These are phyloP conservation scores for Emydura subglobosa DNA, from an alignment of 2,113 vertebrate species.

Conservation along the genomic window DNA sequence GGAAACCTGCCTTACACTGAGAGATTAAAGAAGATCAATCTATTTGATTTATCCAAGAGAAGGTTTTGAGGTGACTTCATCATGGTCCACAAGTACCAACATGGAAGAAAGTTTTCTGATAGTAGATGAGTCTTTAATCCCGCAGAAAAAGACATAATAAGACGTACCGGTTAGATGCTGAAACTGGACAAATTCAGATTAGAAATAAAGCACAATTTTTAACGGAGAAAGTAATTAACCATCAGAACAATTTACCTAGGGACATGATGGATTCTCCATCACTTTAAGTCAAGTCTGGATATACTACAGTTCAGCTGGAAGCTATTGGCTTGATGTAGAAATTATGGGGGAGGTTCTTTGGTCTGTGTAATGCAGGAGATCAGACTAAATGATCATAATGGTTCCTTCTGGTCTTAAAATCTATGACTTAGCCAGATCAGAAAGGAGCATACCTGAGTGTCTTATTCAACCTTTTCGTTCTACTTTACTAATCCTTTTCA, in stretches of 20 bases:
- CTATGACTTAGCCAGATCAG: neutral
- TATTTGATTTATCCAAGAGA: neutral
- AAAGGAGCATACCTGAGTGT: neutral
- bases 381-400: neutral
- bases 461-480: conserved; percentile 6
- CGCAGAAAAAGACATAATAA: neutral
- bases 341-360: neutral
- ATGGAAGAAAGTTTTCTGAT: neutral
- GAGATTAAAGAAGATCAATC: neutral
- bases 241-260: neutral
- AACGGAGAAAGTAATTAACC: neutral
- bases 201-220: neutral
- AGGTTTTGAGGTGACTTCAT: neutral
- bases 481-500: conserved; percentile 3
- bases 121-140: neutral
- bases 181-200: conserved; percentile 3
- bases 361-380: neutral
- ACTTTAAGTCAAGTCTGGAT: neutral
- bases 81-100: neutral
- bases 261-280: neutral
- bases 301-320: neutral
- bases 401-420: neutral
- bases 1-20: neutral
- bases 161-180: neutral
- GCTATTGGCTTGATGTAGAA: neutral